These are phyloP conservation scores for Lagopus leucura DNA, from an alignment of 2,113 vertebrate genomes.

Conservation along the genomic window DNA sequence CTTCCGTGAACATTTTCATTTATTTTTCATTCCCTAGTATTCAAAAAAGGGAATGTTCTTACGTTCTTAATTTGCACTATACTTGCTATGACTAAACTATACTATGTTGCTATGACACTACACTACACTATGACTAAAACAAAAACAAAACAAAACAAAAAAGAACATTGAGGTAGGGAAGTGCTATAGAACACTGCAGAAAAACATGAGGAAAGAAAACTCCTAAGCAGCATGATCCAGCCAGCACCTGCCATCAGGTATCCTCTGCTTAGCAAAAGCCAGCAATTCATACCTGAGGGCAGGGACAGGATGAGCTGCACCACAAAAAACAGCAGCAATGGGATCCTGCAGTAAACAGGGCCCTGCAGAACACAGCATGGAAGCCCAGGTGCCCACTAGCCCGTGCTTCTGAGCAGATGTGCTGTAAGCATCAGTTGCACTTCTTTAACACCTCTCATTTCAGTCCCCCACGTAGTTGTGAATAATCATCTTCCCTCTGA, in stretches of 20 bases:
- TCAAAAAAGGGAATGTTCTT: background rate
- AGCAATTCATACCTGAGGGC: background rate
- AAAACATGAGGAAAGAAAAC: background rate
- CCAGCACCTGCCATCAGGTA: background rate
- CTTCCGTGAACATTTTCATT: background rate
- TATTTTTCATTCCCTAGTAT: background rate
- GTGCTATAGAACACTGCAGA: background rate
- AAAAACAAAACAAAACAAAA: too few relatives aligned
- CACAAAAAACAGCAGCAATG: background rate
- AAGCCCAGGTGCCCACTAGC: too few relatives aligned
- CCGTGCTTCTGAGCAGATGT: too few relatives aligned
- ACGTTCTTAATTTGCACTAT: background rate
- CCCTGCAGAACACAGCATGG: background rate
- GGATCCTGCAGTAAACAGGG: background rate
- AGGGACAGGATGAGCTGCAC: background rate
- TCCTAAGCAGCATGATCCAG: background rate
- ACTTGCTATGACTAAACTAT: background rate
- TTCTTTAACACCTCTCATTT: background rate
- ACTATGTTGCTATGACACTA: too few relatives aligned
- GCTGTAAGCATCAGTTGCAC: background rate
- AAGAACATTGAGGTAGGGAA: background rate
- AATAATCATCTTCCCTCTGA: background rate
- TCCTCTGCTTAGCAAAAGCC: background rate
- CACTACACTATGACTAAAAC: too few relatives aligned
- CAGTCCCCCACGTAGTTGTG: background rate